Conservation (phyloP, 1,140 invertebrate species). For the Drosophila pseudoananassae region DNA sequence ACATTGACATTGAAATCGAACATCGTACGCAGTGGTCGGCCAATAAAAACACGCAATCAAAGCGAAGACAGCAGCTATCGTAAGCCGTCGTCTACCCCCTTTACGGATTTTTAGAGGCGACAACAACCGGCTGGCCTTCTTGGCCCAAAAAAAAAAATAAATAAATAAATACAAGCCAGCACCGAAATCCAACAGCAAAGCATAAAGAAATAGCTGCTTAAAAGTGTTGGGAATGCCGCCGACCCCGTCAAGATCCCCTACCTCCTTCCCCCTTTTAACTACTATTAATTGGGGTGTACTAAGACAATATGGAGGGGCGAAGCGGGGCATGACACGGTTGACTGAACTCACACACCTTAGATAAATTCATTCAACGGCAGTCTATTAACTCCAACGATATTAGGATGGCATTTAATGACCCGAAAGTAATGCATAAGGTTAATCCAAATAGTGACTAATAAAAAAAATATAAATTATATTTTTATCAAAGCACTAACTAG, state of each 20-base stretch:
- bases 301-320: constrained; percentile 3
- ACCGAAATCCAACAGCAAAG: constrained; percentile 19
- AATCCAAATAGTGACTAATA: background rate
- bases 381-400: constrained; percentile 21
- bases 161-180: constrained; percentile 25
- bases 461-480: background rate
- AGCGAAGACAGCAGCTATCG: background rate
- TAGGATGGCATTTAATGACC: constrained; percentile 15
- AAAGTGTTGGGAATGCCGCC: constrained; percentile 38
- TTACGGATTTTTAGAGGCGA: constrained; percentile 8
- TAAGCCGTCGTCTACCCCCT: constrained; percentile 10
- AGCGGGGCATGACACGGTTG: constrained; percentile 32
- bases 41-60: constrained; percentile 35
- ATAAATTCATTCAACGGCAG: constrained; percentile 40
- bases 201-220: constrained; percentile 39
- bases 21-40: constrained; percentile 19
- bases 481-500: no score
- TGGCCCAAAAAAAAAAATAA: constrained; percentile 20
- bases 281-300: background rate
- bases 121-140: constrained; percentile 44
- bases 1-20: constrained; percentile 75
- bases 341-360: constrained; percentile 40
- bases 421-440: constrained; percentile 10
- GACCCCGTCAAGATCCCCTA: constrained; percentile 34
- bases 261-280: background rate